Evolutionary conservation across 2,797 vertebrate species (phyloP), one percentile per base, ranked within the genome.

Genomic region (Gymnoscopelus microlampas): DNA sequence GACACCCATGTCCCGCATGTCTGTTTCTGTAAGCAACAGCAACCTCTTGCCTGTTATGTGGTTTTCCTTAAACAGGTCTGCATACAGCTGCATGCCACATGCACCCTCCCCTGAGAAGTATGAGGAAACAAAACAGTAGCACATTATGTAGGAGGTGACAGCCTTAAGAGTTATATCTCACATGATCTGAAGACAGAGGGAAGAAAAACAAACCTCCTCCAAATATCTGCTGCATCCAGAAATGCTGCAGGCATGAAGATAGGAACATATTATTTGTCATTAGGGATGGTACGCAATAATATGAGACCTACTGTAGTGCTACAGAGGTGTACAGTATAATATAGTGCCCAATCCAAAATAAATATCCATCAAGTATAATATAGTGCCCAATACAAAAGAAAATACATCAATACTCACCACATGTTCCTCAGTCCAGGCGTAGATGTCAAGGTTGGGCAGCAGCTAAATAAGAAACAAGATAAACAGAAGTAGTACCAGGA

Each of bases 181-280:
- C 7, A 59, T 8, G 0, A 63, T 70, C 26, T 63, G 24, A 11
- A 15, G 4, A 14, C 3, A 39, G 0, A 2, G 26, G 63, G 54
- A 23, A 48, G 60, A 63, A 3, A 26, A 44, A 83, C 92, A 91
- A 94, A 97, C 97, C 96, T 96, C 94, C 92, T 60, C 90, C 93
- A 87, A 96, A 95, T 84, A 99, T 94, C 80, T 99, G 97, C 60
- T 96, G 92, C 94, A 99, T 96, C 97, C 98, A 99, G 89, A 97
- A 96, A 88, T 95, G 95, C 98, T 99, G 92, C 59, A 82, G 86
- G 85, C 77, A 89, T 55, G 74, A 64, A 65, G 75, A 80, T 1
- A 13, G 24, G 0, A 12, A 69, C 14, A 12, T 14, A 19, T 87
- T 55, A 77, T n/a, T 71, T 68, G 62, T 68, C 54, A 53, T 55